Evolutionary conservation across 92 coral and sea anemone species (phyloP).

Genomic region (Metridium senile): DNA sequence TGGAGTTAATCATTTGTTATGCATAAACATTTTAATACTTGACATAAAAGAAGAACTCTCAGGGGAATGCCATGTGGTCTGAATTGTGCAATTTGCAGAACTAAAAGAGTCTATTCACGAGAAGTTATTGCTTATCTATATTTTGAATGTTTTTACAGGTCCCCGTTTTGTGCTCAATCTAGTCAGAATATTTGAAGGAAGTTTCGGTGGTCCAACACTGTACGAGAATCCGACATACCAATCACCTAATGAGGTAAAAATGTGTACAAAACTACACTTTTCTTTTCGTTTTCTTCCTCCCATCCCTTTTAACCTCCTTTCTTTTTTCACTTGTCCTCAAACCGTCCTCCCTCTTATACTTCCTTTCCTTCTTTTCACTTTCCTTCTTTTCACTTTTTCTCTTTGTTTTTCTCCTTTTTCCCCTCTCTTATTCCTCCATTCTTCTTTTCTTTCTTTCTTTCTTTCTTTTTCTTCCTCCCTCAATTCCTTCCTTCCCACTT

Average conservation of each 20-base stretch:
- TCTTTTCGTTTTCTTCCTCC: background rate
- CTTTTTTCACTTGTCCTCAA: no score
- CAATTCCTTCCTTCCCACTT: background rate
- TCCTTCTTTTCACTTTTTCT: background rate
- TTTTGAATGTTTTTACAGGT: constrained; percentile 46
- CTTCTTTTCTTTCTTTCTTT: background rate
- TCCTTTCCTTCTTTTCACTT: background rate
- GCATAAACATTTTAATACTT: no score
- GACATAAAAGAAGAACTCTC: no score
- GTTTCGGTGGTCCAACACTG: constrained; percentile 94
- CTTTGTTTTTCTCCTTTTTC: background rate
- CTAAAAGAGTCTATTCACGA: no score
- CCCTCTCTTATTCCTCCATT: background rate
- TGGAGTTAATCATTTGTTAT: no score
- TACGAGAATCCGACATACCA: constrained; percentile 85
- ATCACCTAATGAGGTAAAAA: constrained; percentile 87
- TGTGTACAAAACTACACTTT: background rate
- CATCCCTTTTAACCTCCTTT: background rate
- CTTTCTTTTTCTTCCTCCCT: no score
- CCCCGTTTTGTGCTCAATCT: constrained; percentile 95
- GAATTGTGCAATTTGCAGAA: no score
- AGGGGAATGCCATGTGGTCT: no score
- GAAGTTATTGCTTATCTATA: background rate
- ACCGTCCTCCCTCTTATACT: no score
- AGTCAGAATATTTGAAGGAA: constrained; percentile 93